These are phyloP conservation scores for Stichodactyla mertensii DNA, from an alignment of 64 coral and sea anemone genomes.

Conservation along the genomic window DNA sequence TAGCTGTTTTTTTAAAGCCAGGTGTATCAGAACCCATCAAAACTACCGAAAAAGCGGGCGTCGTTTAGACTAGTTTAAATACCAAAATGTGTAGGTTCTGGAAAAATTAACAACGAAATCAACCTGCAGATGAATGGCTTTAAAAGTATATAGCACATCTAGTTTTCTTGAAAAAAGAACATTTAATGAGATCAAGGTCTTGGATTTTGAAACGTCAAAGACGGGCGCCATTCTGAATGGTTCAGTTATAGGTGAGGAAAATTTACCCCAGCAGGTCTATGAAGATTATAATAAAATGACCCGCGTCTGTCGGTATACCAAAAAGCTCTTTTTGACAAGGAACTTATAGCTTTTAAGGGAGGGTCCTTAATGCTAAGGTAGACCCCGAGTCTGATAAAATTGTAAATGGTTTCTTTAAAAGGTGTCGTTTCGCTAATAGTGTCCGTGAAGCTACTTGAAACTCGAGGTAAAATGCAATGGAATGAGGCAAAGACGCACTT, in stretches of 20 bases:
- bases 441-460: too few relatives aligned
- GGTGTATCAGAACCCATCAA: background rate
- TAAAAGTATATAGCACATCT: background rate
- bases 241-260: background rate
- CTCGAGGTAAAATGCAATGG: too few relatives aligned
- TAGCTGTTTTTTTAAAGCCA: background rate
- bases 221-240: background rate
- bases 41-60: background rate
- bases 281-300: background rate
- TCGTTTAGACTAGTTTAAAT: constrained; percentile 5
- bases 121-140: background rate
- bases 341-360: background rate
- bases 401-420: background rate
- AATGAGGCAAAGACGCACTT: too few relatives aligned
- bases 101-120: background rate
- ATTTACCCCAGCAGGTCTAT: background rate
- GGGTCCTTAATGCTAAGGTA: background rate
- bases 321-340: background rate
- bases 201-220: background rate
- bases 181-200: background rate
- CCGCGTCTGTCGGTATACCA: background rate
- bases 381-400: background rate
- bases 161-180: background rate
- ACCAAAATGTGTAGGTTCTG: background rate
- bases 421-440: background rate